These are phyloP conservation scores for Rhynchomys soricoides DNA, from an alignment of 2,113 vertebrate genomes.

Conservation along the genomic window DNA sequence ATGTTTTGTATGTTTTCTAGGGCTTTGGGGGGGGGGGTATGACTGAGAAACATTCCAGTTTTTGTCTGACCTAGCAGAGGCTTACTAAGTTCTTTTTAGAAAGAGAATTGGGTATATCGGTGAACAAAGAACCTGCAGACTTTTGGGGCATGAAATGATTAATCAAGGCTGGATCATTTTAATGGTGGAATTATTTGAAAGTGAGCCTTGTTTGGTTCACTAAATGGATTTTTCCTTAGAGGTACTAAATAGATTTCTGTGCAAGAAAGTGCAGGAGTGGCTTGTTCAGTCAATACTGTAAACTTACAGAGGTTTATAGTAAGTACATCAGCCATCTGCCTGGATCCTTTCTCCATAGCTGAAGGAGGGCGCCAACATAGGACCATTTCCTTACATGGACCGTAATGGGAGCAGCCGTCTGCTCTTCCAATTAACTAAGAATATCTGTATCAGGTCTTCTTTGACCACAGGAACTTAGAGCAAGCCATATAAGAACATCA, in stretches of 20 bases:
- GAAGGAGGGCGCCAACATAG: background rate
- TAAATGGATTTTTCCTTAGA: background rate
- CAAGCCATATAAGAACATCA: background rate
- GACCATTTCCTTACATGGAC: background rate
- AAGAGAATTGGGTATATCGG: background rate
- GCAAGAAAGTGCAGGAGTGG: background rate
- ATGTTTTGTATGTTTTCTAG: background rate
- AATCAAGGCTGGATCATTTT: background rate
- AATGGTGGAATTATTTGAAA: background rate
- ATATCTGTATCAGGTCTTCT: background rate
- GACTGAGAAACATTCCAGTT: background rate
- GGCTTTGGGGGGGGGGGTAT: background rate
- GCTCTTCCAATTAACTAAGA: background rate
- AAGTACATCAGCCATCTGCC: too few relatives aligned
- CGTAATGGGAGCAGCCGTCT: background rate
- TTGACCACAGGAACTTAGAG: background rate
- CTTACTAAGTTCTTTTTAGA: background rate
- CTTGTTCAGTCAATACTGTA: background rate
- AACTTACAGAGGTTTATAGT: background rate
- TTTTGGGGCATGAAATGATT: background rate
- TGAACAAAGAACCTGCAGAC: background rate
- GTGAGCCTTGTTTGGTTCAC: background rate
- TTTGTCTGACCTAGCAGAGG: background rate
- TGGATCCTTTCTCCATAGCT: background rate
- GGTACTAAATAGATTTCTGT: too few relatives aligned